Evolutionary conservation across 2,113 vertebrate genomes (phyloP).

Genomic region (Cyphomyrus discorhynchus): DNA sequence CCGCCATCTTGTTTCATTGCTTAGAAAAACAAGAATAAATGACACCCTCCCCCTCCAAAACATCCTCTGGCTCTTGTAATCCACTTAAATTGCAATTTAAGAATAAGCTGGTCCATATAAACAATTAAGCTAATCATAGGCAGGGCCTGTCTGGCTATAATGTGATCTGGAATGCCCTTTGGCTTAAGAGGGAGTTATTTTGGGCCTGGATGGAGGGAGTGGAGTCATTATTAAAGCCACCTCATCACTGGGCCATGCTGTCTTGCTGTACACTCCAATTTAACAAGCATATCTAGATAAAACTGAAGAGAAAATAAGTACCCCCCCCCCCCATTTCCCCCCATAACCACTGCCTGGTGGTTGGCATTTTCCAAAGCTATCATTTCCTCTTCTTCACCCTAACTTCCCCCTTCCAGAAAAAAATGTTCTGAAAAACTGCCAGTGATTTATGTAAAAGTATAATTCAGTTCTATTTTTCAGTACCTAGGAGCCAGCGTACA

Average conservation of each 20-base stretch:
- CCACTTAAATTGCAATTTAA: background rate
- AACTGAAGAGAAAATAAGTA: constrained; percentile 24
- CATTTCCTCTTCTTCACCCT: constrained; percentile 30
- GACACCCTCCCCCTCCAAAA: background rate
- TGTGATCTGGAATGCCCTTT: background rate
- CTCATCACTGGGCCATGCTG: constrained; percentile 23
- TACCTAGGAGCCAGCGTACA: constrained; percentile 30
- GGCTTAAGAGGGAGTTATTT: constrained; percentile 15
- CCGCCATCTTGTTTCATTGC: background rate
- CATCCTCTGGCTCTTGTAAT: background rate
- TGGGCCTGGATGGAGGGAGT: background rate
- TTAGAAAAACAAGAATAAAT: background rate
- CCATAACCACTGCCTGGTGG: constrained; percentile 26
- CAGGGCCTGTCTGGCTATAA: background rate
- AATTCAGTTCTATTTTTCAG: constrained; percentile 39
- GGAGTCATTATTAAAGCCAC: constrained; percentile 9
- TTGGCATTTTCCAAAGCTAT: constrained; percentile 45
- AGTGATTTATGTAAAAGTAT: constrained; percentile 46
- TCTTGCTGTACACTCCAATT: background rate
- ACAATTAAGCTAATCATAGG: constrained; percentile 1
- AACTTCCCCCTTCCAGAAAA: constrained; percentile 15
- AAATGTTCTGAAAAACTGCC: constrained; percentile 42
- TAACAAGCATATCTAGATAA: background rate
- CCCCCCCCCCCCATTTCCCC: constrained; percentile 9
- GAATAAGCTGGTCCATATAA: background rate